Base-by-base conservation (phyloP, 2,113 vertebrate species). In the Ondatra zibethicus region DNA sequence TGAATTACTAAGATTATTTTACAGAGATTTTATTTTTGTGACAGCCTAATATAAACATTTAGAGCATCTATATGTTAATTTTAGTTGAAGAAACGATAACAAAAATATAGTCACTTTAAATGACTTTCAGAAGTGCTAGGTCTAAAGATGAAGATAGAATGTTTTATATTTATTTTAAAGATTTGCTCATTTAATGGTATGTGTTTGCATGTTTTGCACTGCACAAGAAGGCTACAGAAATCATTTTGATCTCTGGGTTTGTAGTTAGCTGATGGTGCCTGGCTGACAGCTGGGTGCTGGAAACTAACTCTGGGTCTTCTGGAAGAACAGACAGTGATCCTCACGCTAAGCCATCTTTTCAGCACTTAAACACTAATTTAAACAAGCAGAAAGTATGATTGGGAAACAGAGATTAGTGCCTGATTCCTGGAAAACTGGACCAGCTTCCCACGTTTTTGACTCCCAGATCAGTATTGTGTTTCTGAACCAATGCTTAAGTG, bases 1-100 rank as follows among this genome's bases (percentile, higher is more conserved):
- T 81, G 19, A 93, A 72, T 87, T 96, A 82, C 72, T 90, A 1
- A 97, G 36, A 81, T 89, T 78, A 72, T 19, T 50, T 93, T 10
- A 93, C 45, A 9, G 33, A 33, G 13, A 75, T 14, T 52, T 86
- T 68, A 86, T 63, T 36, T 33, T 12, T 50, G 94, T 65, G 23
- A 91, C 7, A 55, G 52, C 36, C 23, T 81, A 96, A 81, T 92
- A 12, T 47, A 66, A 94, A 45, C 39, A 94, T 80, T 77, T 90
- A 75, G 25, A 89, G 29, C 3, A 68, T 91, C 6, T 27, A 45
- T 27, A 47, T 86, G 8, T 50, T 17, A 55, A 16, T 61, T 84
- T 93, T 88, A 65, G 33, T 95, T 86, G 39, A 42, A 85, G 55
- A 82, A 95, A 50, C 87, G 77, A 73, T 14, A 42, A 81, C 76